phyloP scores from a whole-genome alignment of 2,113 vertebrate species.

The Cairina moschata region DNA sequence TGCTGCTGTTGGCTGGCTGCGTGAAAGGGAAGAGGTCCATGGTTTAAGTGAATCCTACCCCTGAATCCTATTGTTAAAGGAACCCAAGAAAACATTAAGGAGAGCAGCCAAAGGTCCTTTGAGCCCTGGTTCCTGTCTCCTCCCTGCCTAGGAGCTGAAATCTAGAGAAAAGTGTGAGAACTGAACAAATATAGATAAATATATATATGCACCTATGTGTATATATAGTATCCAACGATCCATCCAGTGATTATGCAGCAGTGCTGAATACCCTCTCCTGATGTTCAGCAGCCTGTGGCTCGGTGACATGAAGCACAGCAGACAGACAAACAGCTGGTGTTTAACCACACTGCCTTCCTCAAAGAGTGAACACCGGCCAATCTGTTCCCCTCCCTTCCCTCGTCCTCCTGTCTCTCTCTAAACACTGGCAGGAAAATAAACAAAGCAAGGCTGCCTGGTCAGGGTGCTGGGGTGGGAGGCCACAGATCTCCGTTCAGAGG shows the following conservation, averaged over 20 bases:
- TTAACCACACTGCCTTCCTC: neutral
- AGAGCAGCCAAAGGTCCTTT: neutral
- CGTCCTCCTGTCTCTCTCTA: neutral
- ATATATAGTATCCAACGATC: neutral
- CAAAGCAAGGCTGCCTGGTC: neutral
- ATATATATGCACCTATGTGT: too few species aligned
- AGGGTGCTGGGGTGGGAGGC: neutral
- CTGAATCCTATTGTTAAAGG: neutral
- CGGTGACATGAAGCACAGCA: neutral
- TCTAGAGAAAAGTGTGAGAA: neutral
- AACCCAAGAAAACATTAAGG: neutral
- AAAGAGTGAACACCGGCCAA: neutral
- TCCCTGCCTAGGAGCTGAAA: neutral
- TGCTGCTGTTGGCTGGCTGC: neutral
- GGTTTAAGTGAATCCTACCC: accelerated
- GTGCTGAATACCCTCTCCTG: neutral
- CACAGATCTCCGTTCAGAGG: neutral
- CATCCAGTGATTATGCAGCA: neutral
- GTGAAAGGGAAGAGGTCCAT: neutral
- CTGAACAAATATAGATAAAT: neutral
- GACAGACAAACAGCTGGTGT: neutral
- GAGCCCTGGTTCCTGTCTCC: neutral
- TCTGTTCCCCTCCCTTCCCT: neutral
- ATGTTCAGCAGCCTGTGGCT: neutral
- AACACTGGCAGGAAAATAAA: neutral